These are phyloP conservation scores for Drosophila gunungcola DNA, from an alignment of 1,140 invertebrate genomes.

Conservation along the genomic window DNA sequence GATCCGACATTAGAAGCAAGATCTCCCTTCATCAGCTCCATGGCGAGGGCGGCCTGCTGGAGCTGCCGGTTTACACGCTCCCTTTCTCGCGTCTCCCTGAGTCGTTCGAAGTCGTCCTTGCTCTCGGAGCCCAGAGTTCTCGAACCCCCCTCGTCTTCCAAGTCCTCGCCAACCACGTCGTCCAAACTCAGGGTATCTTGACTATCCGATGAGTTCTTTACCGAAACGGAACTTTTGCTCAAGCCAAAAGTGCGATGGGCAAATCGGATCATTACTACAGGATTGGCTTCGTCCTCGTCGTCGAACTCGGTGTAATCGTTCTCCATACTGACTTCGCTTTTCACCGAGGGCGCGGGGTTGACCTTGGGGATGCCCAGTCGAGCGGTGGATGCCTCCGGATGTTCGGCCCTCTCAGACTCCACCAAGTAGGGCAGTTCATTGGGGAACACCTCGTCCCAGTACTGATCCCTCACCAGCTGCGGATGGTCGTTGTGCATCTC, in stretches of 20 bases:
- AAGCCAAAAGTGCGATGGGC: slow-evolving; percentile 30
- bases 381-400: slow-evolving; percentile 67
- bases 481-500: slow-evolving; percentile 97
- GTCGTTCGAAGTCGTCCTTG: slow-evolving; percentile 63
- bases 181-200: background rate
- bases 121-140: slow-evolving; percentile 2
- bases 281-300: slow-evolving; percentile 19
- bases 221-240: slow-evolving; percentile 44
- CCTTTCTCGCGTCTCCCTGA: slow-evolving; percentile 50
- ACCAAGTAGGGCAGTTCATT: slow-evolving; percentile 88
- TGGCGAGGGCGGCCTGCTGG: slow-evolving; percentile 56
- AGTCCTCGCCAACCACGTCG: background rate
- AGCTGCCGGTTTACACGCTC: slow-evolving; percentile 54
- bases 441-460: slow-evolving; percentile 95
- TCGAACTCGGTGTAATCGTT: slow-evolving; percentile 46
- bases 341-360: background rate
- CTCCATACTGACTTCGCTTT: slow-evolving; percentile 6
- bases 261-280: slow-evolving; percentile 56
- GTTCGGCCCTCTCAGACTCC: slow-evolving; percentile 57
- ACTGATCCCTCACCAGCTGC: slow-evolving; percentile 93
- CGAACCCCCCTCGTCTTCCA: background rate
- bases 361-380: slow-evolving; percentile 49
- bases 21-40: slow-evolving; percentile 64
- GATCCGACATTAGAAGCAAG: slow-evolving; percentile 7
- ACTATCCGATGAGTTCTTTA: background rate